These are phyloP conservation scores for Neosilurus hyrtlii DNA, from an alignment of 2,797 vertebrate genomes.

Conservation along the genomic window DNA sequence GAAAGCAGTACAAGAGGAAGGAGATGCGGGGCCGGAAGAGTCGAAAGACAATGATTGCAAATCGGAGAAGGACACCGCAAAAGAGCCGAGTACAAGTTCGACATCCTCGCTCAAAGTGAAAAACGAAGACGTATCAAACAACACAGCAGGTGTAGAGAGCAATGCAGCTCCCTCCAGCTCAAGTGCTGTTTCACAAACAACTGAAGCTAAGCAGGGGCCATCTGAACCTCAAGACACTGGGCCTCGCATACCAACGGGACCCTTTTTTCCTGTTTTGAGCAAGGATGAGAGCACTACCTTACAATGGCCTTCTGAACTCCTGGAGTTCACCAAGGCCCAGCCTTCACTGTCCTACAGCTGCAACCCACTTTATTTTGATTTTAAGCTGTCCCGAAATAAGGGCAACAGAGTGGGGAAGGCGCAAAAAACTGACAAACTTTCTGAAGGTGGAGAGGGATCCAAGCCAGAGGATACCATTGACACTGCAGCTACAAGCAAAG, in stretches of 20 bases:
- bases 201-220: conserved; percentile 62
- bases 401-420: conserved; percentile 65
- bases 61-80: conserved; percentile 56
- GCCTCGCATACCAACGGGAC: conserved; percentile 84
- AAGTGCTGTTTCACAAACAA: conserved; percentile 38
- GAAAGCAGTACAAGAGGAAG: conserved; percentile 18
- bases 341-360: conserved; percentile 96
- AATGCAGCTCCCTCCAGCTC: conserved; percentile 45
- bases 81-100: conserved; percentile 51
- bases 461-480: conserved; percentile 57
- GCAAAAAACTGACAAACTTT: conserved; percentile 63
- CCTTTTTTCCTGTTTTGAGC: conserved; percentile 93
- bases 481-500: conserved; percentile 58
- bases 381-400: conserved; percentile 93
- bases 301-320: conserved; percentile 98
- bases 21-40: conserved; percentile 53
- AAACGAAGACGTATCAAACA: conserved; percentile 59
- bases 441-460: conserved; percentile 63
- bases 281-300: conserved; percentile 96
- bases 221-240: conserved; percentile 68
- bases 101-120: conserved; percentile 64
- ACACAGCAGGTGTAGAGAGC: conserved; percentile 22
- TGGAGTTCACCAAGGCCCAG: conserved; percentile 91
- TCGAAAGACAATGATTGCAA: conserved; percentile 50
- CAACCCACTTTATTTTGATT: conserved; percentile 97